Percentiles rank a stretch among this genome's conserved stretches.
phyloP scores from a whole-genome alignment of 2,797 vertebrate species.

The Eulemur rubriventer region DNA sequence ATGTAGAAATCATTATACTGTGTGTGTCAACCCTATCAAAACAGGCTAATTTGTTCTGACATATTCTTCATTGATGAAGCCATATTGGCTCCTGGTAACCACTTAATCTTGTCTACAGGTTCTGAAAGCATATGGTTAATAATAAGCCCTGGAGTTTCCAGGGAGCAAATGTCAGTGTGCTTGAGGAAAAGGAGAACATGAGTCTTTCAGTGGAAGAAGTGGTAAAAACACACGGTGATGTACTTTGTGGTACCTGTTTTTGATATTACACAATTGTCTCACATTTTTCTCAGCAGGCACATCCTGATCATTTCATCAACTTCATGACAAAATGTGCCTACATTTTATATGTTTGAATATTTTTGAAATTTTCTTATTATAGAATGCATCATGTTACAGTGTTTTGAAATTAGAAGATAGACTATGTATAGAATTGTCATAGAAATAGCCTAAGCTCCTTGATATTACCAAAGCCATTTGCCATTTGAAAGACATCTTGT shows the following conservation, averaged over 20 bases:
- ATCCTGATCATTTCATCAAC: neutral
- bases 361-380: neutral
- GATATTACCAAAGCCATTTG: neutral
- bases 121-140: neutral
- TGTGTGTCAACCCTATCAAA: neutral
- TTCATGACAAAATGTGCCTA: neutral
- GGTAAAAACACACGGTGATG: neutral
- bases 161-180: neutral
- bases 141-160: neutral
- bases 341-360: neutral
- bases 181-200: neutral
- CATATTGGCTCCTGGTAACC: neutral
- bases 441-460: neutral
- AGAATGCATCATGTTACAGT: neutral
- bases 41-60: neutral
- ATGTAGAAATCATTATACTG: neutral
- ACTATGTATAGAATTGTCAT: neutral
- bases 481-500: neutral
- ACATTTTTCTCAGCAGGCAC: neutral
- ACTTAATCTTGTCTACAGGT: neutral
- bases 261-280: neutral
- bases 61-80: neutral
- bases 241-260: neutral
- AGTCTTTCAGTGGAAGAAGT: neutral
- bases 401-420: constrained; percentile 7